phyloP scores from a whole-genome alignment of 1,140 invertebrate genomes.

The Eciton burchellii region DNA sequence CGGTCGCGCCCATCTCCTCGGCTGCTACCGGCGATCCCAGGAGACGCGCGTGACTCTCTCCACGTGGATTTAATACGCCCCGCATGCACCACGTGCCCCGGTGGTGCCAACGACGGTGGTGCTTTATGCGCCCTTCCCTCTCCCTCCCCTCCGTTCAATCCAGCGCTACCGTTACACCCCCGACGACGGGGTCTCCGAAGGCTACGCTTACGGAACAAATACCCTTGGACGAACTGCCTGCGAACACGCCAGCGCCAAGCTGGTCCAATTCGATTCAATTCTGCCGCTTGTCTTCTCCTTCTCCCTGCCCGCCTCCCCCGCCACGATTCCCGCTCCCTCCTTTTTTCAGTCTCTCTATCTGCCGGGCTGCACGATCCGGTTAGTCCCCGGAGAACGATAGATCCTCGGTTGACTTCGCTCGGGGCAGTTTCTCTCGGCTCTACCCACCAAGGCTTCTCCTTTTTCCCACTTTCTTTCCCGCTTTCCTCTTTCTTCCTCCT shows the following conservation, averaged over 20 bases:
- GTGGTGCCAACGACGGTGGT: slow-evolving; percentile 55
- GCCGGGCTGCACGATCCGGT: slow-evolving; percentile 72
- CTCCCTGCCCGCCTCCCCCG: slow-evolving; percentile 66
- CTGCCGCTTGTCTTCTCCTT: slow-evolving; percentile 65
- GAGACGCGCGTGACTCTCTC: slow-evolving; percentile 83
- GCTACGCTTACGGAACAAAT: slow-evolving; percentile 73
- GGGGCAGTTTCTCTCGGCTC: slow-evolving; percentile 76
- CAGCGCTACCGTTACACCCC: slow-evolving; percentile 75
- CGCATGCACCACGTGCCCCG: slow-evolving; percentile 73
- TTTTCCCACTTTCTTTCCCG: slow-evolving; percentile 15
- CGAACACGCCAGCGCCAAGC: slow-evolving; percentile 79
- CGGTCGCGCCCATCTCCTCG: slow-evolving; percentile 79
- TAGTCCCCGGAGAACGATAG: slow-evolving; percentile 82
- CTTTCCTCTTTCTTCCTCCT: slow-evolving; percentile 1
- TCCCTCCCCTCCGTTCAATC: slow-evolving; percentile 42
- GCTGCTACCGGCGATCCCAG: slow-evolving; percentile 70
- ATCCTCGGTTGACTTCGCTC: slow-evolving; percentile 81
- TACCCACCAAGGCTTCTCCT: slow-evolving; percentile 30
- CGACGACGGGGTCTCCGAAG: slow-evolving; percentile 73
- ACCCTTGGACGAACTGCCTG: slow-evolving; percentile 82
- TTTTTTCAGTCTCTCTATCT: slow-evolving; percentile 68
- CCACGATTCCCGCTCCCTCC: slow-evolving; percentile 50
- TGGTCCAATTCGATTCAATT: slow-evolving; percentile 84
- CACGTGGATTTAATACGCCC: slow-evolving; percentile 69
- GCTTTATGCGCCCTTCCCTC: slow-evolving; percentile 70